phyloP scores from a whole-genome alignment of 2,113 vertebrate genomes.

The Hiodon tergisus region DNA sequence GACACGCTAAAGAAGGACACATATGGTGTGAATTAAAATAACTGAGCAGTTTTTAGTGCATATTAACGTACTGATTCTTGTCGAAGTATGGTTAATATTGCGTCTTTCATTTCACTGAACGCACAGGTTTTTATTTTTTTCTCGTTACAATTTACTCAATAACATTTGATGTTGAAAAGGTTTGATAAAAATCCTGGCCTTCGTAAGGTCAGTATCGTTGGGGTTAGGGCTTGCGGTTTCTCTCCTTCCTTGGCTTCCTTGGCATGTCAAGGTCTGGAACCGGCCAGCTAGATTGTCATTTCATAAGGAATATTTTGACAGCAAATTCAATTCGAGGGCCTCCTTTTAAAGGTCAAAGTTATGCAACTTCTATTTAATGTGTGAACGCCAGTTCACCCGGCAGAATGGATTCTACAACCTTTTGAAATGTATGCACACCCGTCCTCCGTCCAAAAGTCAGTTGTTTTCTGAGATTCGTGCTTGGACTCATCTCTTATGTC shows the following conservation, averaged over 20 bases:
- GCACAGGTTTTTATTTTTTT: not conserved
- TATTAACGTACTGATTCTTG: not conserved
- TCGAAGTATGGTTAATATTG: not conserved
- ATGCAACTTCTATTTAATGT: conserved; percentile 67
- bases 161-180: conserved; percentile 33
- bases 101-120: not conserved
- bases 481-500: too few relatives aligned
- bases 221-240: conserved; percentile 47
- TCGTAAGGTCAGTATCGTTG: conserved; percentile 58
- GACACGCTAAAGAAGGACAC: conserved; percentile 6
- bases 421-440: conserved; percentile 20
- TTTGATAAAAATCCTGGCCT: conserved; percentile 60
- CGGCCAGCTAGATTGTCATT: conserved; percentile 66
- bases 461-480: not conserved
- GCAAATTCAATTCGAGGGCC: conserved; percentile 58
- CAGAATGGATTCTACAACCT: conserved; percentile 46
- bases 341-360: conserved; percentile 67
- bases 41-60: not conserved
- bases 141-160: conserved; percentile 4
- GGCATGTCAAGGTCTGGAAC: conserved; percentile 59
- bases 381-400: conserved; percentile 57
- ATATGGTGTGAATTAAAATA: not conserved
- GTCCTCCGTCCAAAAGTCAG: conserved; percentile 5
- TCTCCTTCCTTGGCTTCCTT: conserved; percentile 46
- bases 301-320: conserved; percentile 71